These are phyloP conservation scores for Eristalis pertinax DNA, from an alignment of 2,888 invertebrate species.

Conservation along the genomic window DNA sequence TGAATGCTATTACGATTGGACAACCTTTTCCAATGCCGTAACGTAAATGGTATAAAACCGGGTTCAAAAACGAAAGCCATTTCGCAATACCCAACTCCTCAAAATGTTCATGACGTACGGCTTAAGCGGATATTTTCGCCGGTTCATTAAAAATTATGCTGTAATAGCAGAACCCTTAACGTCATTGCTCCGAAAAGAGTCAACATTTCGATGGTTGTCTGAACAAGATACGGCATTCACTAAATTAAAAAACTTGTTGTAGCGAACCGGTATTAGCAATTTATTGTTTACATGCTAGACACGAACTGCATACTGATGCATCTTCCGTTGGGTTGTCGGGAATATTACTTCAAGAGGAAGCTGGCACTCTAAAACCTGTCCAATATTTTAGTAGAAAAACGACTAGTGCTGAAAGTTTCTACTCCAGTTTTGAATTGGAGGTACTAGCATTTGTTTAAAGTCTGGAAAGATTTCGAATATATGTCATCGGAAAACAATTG, in stretches of 20 bases:
- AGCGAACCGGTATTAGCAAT: slow-evolving; percentile 23
- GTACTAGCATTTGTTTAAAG: slow-evolving; percentile 23
- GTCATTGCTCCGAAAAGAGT: slow-evolving; percentile 4
- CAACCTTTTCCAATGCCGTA: slow-evolving; percentile 27
- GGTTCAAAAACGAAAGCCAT: slow-evolving; percentile 16
- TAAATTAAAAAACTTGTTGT: background rate
- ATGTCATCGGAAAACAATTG: slow-evolving; percentile 13
- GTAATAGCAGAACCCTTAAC: slow-evolving; percentile 19
- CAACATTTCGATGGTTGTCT: slow-evolving; percentile 4
- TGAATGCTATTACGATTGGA: slow-evolving; percentile 18
- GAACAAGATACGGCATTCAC: no score
- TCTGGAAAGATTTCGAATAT: slow-evolving; percentile 26
- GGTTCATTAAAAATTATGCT: slow-evolving; percentile 20
- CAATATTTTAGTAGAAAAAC: no score
- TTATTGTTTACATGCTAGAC: background rate
- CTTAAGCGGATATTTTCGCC: slow-evolving; percentile 11
- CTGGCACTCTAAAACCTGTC: no score
- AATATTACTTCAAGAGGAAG: slow-evolving; percentile 15
- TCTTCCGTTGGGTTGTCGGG: slow-evolving; percentile 10
- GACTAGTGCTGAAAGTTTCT: slow-evolving; percentile 16
- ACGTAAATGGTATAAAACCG: background rate
- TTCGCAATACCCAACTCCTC: slow-evolving; percentile 10
- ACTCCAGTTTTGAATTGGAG: slow-evolving; percentile 36
- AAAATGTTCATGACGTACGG: slow-evolving; percentile 10
- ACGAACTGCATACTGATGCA: slow-evolving; percentile 5